Evolutionary conservation across 2,797 vertebrate genomes (phyloP), one percentile per base, ranked within the genome.

Genomic region (Gymnothorax javanicus): DNA sequence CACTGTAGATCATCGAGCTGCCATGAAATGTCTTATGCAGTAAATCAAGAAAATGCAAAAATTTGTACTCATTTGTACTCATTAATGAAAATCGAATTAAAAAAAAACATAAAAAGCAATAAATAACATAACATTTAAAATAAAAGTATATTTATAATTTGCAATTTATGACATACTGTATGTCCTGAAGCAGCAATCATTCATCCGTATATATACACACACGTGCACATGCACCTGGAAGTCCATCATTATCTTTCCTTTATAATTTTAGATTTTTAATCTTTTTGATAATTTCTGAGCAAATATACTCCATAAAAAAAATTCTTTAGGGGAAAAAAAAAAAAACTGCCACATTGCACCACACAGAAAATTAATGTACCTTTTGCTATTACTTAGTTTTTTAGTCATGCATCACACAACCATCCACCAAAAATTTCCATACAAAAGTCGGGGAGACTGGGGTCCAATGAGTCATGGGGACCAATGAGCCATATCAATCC

Each of bases 171-270:
- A 64, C 23, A 64, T 15, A 64, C 60, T 64, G 60, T 64, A 64
- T 15, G 15, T 64, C 17, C 60, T 15, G 60, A 64, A 64, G 17
- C 64, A 7, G 3, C 64, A 67, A 20, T 23, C 25, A 60, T 3
- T 11, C 59, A 67, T n/a, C 7, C 25, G 6, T 67, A 67, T 17
- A 62, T 17, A 20, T 17, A 86, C 75, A 84, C 85, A 88, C 79
- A 77, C 71, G 89, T 73, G 79, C 89, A 84, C 85, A 64, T 50
- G 87, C 59, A 85, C 82, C 85, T 59, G 50, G 33, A 43, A 43
- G 33, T 43, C 33, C 33, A 43, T 43, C 33, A 43, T 43, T 43
- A 43, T 43, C 33, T 43, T 43, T 43, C 33, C 33, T 43, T 43
- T 43, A 43, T 43, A 43, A 43, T 43, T 43, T 43, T 43, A 43